These are phyloP conservation scores for Lycophotia porphyrea DNA, from an alignment of 2,888 invertebrate genomes.

Conservation along the genomic window DNA sequence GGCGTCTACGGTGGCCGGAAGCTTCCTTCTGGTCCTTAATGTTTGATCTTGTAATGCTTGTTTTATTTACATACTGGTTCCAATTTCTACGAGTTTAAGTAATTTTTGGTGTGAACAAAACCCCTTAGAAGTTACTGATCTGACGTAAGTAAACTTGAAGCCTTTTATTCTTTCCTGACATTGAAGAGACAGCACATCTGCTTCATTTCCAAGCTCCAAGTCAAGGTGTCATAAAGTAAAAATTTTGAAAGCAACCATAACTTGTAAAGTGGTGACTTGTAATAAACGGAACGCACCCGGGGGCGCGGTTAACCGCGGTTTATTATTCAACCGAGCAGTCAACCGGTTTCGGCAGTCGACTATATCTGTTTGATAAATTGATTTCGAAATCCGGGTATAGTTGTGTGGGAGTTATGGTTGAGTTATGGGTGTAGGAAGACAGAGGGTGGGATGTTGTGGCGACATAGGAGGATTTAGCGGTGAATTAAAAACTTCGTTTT, in stretches of 20 bases:
- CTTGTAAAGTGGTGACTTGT: conserved; percentile 39
- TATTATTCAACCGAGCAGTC: conserved; percentile 60
- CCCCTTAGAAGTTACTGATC: too few species aligned
- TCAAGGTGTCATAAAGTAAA: conserved; percentile 48
- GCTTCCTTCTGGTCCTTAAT: too few species aligned
- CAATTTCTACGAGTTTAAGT: too few species aligned
- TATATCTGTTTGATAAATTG: conserved; percentile 57
- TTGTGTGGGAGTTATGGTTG: conserved; percentile 31
- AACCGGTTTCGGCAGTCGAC: conserved; percentile 50
- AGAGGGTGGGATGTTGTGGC: conserved; percentile 21
- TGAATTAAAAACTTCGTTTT: too few species aligned
- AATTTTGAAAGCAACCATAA: conserved; percentile 47
- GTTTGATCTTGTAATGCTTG: too few species aligned
- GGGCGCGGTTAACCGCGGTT: conserved; percentile 52
- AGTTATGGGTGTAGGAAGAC: conserved; percentile 23
- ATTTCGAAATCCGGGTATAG: conserved; percentile 52
- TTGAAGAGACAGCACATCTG: not conserved
- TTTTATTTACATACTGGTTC: too few species aligned
- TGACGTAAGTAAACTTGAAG: too few species aligned
- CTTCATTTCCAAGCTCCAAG: conserved; percentile 4
- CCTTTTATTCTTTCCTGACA: not conserved
- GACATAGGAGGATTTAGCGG: not conserved
- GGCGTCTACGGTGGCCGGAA: too few species aligned
- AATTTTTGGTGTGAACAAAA: too few species aligned
- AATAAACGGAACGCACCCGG: conserved; percentile 55